These are phyloP conservation scores for Seriola rivoliana DNA, from an alignment of 2,113 vertebrate species.

Conservation along the genomic window DNA sequence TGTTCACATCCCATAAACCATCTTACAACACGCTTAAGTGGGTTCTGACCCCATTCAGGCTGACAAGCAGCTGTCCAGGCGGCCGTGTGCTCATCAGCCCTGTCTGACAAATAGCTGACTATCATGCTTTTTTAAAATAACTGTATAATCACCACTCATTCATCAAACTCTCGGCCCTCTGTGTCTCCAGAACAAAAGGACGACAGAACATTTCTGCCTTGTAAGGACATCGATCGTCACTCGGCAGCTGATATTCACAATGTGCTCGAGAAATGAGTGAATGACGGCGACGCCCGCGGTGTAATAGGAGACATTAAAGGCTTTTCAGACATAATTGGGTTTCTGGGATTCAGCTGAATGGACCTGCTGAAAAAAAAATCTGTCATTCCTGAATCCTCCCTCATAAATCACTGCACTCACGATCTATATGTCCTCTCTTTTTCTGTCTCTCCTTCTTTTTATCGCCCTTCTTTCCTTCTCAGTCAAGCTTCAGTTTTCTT, in stretches of 20 bases:
- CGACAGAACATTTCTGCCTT: slow-evolving; percentile 22
- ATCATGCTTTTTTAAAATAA: slow-evolving; percentile 31
- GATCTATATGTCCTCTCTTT: slow-evolving; percentile 22
- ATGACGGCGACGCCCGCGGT: slow-evolving; percentile 29
- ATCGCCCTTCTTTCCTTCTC: background rate
- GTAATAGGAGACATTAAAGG: slow-evolving; percentile 60
- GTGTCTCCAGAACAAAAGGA: slow-evolving; percentile 24
- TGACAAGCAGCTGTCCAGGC: background rate
- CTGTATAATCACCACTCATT: slow-evolving; percentile 25
- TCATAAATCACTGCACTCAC: slow-evolving; percentile 62
- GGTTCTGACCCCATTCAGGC: slow-evolving; percentile 5
- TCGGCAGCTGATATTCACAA: slow-evolving; percentile 27
- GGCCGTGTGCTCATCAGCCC: background rate
- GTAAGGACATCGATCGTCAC: slow-evolving; percentile 37
- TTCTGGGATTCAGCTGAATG: slow-evolving; percentile 52
- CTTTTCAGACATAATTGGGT: slow-evolving; percentile 68
- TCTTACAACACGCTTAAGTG: background rate
- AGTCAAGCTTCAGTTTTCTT: background rate
- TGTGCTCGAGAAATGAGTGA: slow-evolving; percentile 49
- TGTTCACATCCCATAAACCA: slow-evolving; percentile 27
- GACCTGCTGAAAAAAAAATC: background rate
- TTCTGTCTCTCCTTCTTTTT: background rate
- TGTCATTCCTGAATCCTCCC: slow-evolving; percentile 16
- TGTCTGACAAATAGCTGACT: slow-evolving; percentile 22
- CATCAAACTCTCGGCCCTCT: slow-evolving; percentile 28